Percentiles rank a stretch among this genome's conserved stretches.
phyloP scores from a whole-genome alignment of 2,888 invertebrate species.

The Ophonus ardosiacus region DNA sequence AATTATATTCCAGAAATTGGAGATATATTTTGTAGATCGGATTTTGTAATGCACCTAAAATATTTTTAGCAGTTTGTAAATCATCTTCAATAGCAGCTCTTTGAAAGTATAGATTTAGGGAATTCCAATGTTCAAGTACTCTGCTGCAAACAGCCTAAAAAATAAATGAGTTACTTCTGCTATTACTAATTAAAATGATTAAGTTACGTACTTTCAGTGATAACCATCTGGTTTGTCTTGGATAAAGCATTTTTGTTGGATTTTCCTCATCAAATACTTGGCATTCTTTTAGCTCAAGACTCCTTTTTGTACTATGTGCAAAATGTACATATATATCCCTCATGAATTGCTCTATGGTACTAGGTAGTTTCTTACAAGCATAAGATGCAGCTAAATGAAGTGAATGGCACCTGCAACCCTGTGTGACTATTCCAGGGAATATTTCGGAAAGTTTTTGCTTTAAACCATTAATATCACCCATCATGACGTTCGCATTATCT shows the following conservation, averaged over 20 bases:
- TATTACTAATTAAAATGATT: background rate
- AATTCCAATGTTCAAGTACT: slow-evolving; percentile 64
- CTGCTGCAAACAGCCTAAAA: slow-evolving; percentile 49
- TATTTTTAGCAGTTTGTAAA: slow-evolving; percentile 61
- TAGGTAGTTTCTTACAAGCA: slow-evolving; percentile 40
- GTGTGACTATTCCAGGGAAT: slow-evolving; percentile 29
- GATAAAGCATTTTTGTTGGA: slow-evolving; percentile 57
- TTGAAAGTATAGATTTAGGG: slow-evolving; percentile 61
- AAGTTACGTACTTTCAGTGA: slow-evolving; percentile 58
- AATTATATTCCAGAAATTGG: slow-evolving; percentile 21
- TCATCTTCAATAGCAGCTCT: slow-evolving; percentile 62
- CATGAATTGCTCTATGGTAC: slow-evolving; percentile 29
- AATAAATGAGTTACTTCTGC: slow-evolving; percentile 46
- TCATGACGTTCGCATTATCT: slow-evolving; percentile 66
- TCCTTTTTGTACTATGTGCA: slow-evolving; percentile 19
- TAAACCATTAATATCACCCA: slow-evolving; percentile 64
- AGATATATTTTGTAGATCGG: slow-evolving; percentile 57
- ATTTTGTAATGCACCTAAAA: slow-evolving; percentile 61
- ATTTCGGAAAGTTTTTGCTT: slow-evolving; percentile 61
- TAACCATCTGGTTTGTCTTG: slow-evolving; percentile 64
- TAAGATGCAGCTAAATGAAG: slow-evolving; percentile 35
- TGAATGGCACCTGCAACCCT: slow-evolving; percentile 4
- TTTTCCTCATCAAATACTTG: slow-evolving; percentile 52
- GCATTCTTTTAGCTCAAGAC: slow-evolving; percentile 1
- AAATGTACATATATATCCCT: slow-evolving; percentile 46